Conservation (phyloP, 2,113 vertebrate species). For the Platichthys flesus region DNA sequence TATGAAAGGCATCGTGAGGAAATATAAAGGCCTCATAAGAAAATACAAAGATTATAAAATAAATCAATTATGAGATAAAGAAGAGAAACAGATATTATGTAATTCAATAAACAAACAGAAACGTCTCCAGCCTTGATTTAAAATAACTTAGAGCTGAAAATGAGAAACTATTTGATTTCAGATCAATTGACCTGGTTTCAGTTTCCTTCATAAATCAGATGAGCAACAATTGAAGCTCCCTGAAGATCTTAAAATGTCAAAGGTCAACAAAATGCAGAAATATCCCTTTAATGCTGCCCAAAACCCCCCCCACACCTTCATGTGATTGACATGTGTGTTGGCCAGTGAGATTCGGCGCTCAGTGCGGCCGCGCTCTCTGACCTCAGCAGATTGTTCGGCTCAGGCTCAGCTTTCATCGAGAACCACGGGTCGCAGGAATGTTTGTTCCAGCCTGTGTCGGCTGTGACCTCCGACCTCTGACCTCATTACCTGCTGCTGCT, state of each 20-base stretch:
- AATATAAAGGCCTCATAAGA: too few species aligned
- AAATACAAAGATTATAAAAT: too few species aligned
- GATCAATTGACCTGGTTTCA: too few species aligned
- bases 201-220: too few species aligned
- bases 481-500: slow-evolving; percentile 48
- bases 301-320: not conserved
- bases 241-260: not conserved
- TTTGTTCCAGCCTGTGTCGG: slow-evolving; percentile 46
- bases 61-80: too few species aligned
- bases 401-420: slow-evolving; percentile 15
- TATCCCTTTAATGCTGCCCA: not conserved
- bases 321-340: not conserved
- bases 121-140: too few species aligned
- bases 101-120: too few species aligned
- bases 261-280: not conserved
- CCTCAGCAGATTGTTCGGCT: slow-evolving; percentile 31
- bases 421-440: slow-evolving; percentile 14
- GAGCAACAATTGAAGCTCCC: not conserved
- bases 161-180: too few species aligned
- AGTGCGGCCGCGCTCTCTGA: not conserved
- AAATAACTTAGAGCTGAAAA: too few species aligned
- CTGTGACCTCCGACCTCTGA: slow-evolving; percentile 46
- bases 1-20: too few species aligned
- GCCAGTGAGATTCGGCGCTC: slow-evolving; percentile 1
- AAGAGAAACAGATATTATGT: too few species aligned